These are phyloP conservation scores for Rhamnusium bicolor DNA, from an alignment of 2,888 invertebrate genomes.

Conservation along the genomic window DNA sequence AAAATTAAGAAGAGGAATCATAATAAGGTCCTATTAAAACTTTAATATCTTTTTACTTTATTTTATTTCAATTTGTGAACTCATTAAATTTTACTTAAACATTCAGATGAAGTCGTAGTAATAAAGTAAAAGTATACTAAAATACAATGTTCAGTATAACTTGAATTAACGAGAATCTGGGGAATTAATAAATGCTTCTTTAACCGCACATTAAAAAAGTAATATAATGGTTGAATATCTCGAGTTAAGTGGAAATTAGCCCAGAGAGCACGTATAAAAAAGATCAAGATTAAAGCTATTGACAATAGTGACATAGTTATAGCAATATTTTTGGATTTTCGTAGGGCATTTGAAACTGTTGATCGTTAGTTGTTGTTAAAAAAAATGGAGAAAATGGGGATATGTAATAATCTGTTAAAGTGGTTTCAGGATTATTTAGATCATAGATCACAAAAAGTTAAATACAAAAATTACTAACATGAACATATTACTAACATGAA, in stretches of 20 bases:
- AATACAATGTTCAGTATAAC: not conserved
- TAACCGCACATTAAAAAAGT: constrained; percentile 43
- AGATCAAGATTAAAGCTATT: too few species aligned
- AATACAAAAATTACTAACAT: too few species aligned
- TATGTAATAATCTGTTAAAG: too few species aligned
- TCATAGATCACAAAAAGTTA: too few species aligned
- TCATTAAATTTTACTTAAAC: constrained; percentile 6
- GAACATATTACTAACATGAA: too few species aligned
- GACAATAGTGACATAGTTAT: too few species aligned
- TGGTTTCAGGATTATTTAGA: too few species aligned
- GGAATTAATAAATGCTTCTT: constrained; percentile 46
- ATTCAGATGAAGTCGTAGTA: constrained; percentile 3
- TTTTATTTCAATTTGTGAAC: not conserved
- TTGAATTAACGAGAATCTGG: constrained; percentile 32
- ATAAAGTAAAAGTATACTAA: constrained; percentile 13
- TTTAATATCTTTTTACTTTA: constrained; percentile 2
- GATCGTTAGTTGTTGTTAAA: too few species aligned
- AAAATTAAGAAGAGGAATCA: too few species aligned
- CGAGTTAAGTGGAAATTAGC: constrained; percentile 53
- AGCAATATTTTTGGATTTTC: too few species aligned
- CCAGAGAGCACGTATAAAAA: constrained; percentile 51
- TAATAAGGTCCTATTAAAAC: not conserved
- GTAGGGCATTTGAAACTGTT: too few species aligned
- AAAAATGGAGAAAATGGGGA: too few species aligned
- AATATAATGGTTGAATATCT: constrained; percentile 49